Base-by-base conservation (phyloP, 1,140 invertebrate species). In the Anastrepha obliqua region DNA sequence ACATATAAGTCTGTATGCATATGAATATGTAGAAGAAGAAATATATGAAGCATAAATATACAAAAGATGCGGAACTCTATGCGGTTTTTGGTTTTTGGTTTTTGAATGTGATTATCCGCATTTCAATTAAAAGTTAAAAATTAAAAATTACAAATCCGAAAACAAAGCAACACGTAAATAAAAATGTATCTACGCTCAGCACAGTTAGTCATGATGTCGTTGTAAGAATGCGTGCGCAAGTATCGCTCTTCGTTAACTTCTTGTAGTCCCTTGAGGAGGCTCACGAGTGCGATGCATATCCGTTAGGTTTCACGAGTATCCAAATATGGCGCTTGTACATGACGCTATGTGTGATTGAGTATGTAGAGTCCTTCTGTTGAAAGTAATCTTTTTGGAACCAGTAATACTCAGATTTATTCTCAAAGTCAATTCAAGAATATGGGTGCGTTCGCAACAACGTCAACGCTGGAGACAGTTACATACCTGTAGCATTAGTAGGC, bases 31-130 rank as follows among this genome's bases (percentile, higher is more conserved):
- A 17, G 4, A 62, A 13, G 60, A 62, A n/a, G 4, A 62, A 13
- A 62, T 62, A 0, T 81, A 81, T 55, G 44, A 20, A 81, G 9
- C 4, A 15, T 15, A 17, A 44, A 4, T 44, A 51, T 11, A 11
- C 74, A 81, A 55, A 81, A 81, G 47, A 81, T 55, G 74, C 74
- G 74, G 74, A 81, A 81, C 74, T 81, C 17, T 55, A 42, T 74
- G 67, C 9, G 9, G 51, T 62, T 47, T 39, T 44, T 59, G 51
- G 55, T 47, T 39, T 44, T 59, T 7, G n/a, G 11, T 86, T 20
- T 60, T 62, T 60, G 20, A 55, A 86, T 15, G 3, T 42, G 58
- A 62, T 60, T 62, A 86, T 81, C 44, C 44, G 17, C 74, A 47
- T 81, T 47, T 74, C 42, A 74, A 74, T 74, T 47, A 74, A 44